Evolutionary conservation across 2,888 invertebrate genomes (phyloP), one percentile per base, ranked within the genome.

Genomic region (Meta bourneti): DNA sequence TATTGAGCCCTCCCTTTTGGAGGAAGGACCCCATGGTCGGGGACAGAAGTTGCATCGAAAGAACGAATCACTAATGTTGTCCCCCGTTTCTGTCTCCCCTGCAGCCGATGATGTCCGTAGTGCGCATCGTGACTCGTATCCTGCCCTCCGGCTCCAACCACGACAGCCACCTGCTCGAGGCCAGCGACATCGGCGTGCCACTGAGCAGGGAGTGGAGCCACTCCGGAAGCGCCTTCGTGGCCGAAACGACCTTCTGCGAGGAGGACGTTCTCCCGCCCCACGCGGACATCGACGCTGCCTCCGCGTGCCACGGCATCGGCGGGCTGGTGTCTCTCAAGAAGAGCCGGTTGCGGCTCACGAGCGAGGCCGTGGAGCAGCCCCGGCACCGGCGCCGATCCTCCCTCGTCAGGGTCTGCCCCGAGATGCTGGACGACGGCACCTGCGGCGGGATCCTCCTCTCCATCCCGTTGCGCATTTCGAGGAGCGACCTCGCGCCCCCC

Each of bases 41-140:
- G n/a, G n/a, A n/a, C n/a, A n/a, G n/a, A n/a, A n/a, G n/a, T n/a
- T n/a, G n/a, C n/a, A n/a, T n/a, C n/a, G n/a, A n/a, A n/a, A n/a
- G n/a, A n/a, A n/a, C n/a, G n/a, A n/a, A n/a, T n/a, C n/a, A n/a
- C n/a, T n/a, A n/a, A n/a, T n/a, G n/a, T n/a, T n/a, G n/a, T n/a
- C n/a, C n/a, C n/a, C n/a, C 4, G 34, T 34, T 4, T 75, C 11
- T 75, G 49, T 49, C 7, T 54, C 9, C 48, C 49, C 49, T 19
- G 49, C 51, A 11, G 19, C 34, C 34, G 20, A 51, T 52, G 11
- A 84, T 84, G 84, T 74, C 84, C 6, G 51, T 75, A 9, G 34
- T 84, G 13, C 34, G 84, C 13, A 11, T 84, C 9, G 75, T 84
- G 54, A 84, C 61, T n/a, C 84, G 75, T 8, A 84, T 84, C 75